Base-by-base conservation (phyloP, 2,797 vertebrate genomes). In the Macrochelys suwanniensis region DNA sequence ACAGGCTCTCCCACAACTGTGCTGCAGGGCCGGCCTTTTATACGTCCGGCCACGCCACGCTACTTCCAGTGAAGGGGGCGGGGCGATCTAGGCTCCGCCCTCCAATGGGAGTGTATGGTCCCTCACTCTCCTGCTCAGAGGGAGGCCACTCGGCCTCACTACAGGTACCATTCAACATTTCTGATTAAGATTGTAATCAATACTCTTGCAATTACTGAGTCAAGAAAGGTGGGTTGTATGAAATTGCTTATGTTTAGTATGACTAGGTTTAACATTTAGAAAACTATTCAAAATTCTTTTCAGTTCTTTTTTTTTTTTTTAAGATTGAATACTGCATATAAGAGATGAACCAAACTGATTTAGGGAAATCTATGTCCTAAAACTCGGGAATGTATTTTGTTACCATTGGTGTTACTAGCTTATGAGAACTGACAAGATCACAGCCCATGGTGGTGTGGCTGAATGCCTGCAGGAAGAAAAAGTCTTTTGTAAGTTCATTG, bases 391-490 rank as follows among this genome's bases (percentile, higher is more conserved):
- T 97, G 92, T 96, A 97, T 97, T 96, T 96, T 96, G 91, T 97
- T 97, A 95, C 97, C 91, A 79, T 81, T 94, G 95, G 95, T 97
- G 96, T 96, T 96, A 96, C 54, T 50, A 92, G 95, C 88, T 97
- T 97, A 97, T 97, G 92, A 97, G 96, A 97, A 97, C 89, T 97
- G 97, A 97, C 97, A 97, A 97, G 97, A 97, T 97, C 96, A 97
- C 92, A 96, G 93, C 82, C 95, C 94, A 37, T 0, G 0, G 96
- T 92, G 95, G 96, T 93, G 83, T 95, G 95, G 97, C 96, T 91
- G 57, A 92, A 91, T 91, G 96, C 96, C 96, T 87, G 84, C 84
- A 91, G 93, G 97, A 97, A 97, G 97, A 97, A 97, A 97, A 97
- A 97, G 96, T 59, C 94, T 97, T 97, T 97, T 97, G 94, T 97